These are phyloP conservation scores for Meliscaeva auricollis DNA, from an alignment of 2,888 invertebrate species.

Conservation along the genomic window DNA sequence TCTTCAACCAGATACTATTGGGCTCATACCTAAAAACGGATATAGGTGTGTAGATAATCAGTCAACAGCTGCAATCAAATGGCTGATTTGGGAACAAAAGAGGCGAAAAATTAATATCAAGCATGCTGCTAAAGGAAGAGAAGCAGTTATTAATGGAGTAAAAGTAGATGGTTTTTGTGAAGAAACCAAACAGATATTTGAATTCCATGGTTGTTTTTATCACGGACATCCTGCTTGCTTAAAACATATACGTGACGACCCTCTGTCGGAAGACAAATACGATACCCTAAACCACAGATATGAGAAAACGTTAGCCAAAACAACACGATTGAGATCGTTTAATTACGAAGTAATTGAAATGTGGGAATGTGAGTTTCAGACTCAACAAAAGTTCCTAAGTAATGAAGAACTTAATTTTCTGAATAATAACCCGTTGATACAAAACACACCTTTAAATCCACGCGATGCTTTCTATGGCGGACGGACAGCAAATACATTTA, in stretches of 20 bases:
- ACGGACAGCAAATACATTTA: neutral
- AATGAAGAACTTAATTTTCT: neutral
- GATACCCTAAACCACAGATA: neutral
- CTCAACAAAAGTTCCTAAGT: neutral
- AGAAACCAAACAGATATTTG: neutral
- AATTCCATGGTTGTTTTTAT: conserved; percentile 43
- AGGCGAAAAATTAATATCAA: neutral
- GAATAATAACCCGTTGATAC: neutral
- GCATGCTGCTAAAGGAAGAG: neutral
- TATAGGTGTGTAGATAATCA: conserved; percentile 10
- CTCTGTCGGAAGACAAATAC: neutral
- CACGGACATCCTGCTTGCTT: conserved; percentile 27
- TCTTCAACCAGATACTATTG: conserved; percentile 16
- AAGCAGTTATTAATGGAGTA: neutral
- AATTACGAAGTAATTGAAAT: conserved; percentile 51
- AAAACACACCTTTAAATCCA: neutral
- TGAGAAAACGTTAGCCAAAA: neutral
- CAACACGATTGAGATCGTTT: conserved; percentile 12
- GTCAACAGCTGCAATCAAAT: neutral
- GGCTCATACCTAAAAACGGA: conserved; percentile 7
- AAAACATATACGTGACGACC: neutral
- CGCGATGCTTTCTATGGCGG: conserved; percentile 4
- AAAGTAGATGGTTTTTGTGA: neutral
- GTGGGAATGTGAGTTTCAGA: conserved; percentile 35
- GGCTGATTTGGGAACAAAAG: neutral